phyloP scores from a whole-genome alignment of 2,888 invertebrate species.

The Stratiomys singularior region DNA sequence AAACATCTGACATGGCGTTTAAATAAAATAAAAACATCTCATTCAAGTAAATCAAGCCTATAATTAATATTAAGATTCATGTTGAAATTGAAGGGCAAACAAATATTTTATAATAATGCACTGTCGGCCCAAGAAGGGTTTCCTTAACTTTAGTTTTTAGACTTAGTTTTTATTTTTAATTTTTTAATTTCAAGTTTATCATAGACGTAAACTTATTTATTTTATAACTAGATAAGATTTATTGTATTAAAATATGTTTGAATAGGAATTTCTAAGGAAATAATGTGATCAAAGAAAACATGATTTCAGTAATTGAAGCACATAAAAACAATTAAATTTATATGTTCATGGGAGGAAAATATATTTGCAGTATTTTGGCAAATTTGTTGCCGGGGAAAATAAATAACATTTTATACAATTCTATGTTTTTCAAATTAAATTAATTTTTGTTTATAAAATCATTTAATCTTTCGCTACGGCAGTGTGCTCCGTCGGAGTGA shows the following conservation, averaged over 20 bases:
- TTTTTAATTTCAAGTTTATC: not conserved
- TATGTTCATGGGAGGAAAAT: not conserved
- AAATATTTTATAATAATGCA: not conserved
- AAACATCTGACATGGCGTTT: not conserved
- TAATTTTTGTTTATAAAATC: too few relatives aligned
- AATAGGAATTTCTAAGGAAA: too few relatives aligned
- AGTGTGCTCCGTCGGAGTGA: too few relatives aligned
- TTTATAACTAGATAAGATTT: not conserved
- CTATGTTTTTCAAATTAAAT: too few relatives aligned
- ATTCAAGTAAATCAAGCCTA: not conserved
- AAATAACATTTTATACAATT: not conserved
- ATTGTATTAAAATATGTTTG: not conserved
- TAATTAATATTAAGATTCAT: not conserved
- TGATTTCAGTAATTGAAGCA: too few relatives aligned
- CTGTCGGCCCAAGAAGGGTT: not conserved
- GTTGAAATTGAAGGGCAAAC: not conserved
- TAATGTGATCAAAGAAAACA: too few relatives aligned
- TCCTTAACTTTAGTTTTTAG: not conserved
- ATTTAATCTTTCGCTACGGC: too few relatives aligned
- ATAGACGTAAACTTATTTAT: not conserved
- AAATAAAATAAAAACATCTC: not conserved
- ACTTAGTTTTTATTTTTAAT: not conserved
- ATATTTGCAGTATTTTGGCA: constrained; percentile 10
- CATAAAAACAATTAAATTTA: not conserved
- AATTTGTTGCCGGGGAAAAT: not conserved